These are phyloP conservation scores for Delichon dasypus DNA, from an alignment of 2,797 vertebrate species.

Conservation along the genomic window DNA sequence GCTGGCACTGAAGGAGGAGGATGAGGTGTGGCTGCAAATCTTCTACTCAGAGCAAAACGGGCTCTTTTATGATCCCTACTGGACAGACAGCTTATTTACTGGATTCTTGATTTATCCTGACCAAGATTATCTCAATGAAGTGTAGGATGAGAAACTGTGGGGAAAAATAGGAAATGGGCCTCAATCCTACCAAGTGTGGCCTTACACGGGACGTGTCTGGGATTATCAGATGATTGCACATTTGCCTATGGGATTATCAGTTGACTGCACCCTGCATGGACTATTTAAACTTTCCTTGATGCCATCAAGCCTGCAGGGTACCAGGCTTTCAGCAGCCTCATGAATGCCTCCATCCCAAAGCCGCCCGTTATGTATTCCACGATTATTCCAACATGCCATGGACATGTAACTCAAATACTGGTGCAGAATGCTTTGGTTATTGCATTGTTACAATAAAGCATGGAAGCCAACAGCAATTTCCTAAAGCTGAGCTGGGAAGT, in stretches of 20 bases:
- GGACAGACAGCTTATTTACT: slow-evolving; percentile 97
- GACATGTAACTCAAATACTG: background rate
- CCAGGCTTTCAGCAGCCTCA: background rate
- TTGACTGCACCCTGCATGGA: background rate
- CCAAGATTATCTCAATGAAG: slow-evolving; percentile 80
- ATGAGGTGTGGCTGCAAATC: slow-evolving; percentile 98
- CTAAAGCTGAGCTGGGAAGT: background rate
- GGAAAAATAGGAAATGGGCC: background rate
- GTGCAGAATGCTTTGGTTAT: background rate
- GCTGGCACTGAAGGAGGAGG: slow-evolving; percentile 83
- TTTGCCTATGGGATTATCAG: background rate
- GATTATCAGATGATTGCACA: background rate
- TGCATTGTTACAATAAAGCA: background rate
- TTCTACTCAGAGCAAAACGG: slow-evolving; percentile 97
- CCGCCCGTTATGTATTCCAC: background rate
- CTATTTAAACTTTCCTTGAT: background rate
- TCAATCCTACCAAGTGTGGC: background rate
- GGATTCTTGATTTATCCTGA: slow-evolving; percentile 95
- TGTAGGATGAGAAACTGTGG: slow-evolving; percentile 55
- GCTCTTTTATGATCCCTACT: slow-evolving; percentile 95
- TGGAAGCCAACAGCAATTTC: background rate
- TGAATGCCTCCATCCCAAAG: background rate
- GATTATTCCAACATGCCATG: background rate
- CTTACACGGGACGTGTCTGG: background rate
- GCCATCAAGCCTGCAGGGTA: background rate